Conservation (phyloP, 2,113 vertebrate species). For the Rhinichthys klamathensis region DNA sequence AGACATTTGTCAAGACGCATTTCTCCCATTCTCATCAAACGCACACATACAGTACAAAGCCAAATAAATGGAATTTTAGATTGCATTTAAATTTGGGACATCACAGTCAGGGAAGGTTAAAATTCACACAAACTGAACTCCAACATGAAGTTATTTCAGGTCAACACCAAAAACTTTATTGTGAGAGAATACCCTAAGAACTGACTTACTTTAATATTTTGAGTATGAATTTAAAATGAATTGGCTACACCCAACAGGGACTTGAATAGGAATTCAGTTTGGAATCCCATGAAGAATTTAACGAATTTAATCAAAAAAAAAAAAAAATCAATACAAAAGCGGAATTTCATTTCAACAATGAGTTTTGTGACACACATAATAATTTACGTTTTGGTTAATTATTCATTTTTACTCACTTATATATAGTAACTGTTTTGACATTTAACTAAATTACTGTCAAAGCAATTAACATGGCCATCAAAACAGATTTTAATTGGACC, state of each 20-base stretch:
- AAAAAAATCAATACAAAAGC: background rate
- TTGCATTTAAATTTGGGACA: background rate
- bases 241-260: background rate
- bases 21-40: background rate
- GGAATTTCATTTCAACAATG: background rate
- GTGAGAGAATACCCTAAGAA: background rate
- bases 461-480: background rate
- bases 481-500: background rate
- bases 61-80: background rate
- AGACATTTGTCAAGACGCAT: background rate
- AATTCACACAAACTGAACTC: background rate
- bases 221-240: constrained; percentile 1
- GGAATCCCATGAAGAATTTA: background rate
- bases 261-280: background rate
- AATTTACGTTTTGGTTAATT: background rate
- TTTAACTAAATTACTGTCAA: background rate
- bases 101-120: background rate
- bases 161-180: background rate
- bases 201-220: background rate
- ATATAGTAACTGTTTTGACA: background rate
- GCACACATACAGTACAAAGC: constrained; percentile 1
- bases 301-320: background rate
- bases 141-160: background rate
- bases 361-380: background rate
- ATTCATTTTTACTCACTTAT: background rate